These are phyloP conservation scores for Lateolabrax maculatus DNA, from an alignment of 2,797 vertebrate species.

Conservation along the genomic window DNA sequence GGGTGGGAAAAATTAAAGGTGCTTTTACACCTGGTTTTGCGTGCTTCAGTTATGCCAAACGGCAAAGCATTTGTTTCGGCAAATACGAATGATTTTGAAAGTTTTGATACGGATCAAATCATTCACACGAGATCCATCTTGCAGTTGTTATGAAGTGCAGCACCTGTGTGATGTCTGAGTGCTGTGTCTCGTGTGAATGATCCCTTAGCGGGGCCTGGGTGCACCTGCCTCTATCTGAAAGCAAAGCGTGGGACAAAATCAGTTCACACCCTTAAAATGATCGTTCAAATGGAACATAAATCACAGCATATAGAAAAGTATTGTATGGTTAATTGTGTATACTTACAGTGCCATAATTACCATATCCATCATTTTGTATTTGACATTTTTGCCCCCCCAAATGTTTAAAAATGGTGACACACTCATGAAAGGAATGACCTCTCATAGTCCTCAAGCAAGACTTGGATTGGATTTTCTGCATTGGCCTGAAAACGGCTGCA, in stretches of 20 bases:
- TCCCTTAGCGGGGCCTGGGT: not conserved
- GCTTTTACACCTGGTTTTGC: slow-evolving; percentile 10
- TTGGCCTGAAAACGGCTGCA: slow-evolving; percentile 50
- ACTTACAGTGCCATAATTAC: slow-evolving; percentile 12
- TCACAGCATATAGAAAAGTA: slow-evolving; percentile 12
- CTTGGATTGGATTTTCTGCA: slow-evolving; percentile 56
- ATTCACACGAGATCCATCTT: slow-evolving; percentile 30
- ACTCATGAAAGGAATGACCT: slow-evolving; percentile 49
- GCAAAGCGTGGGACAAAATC: slow-evolving; percentile 4
- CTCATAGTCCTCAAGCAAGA: slow-evolving; percentile 36
- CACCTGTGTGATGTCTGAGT: slow-evolving; percentile 7
- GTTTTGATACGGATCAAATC: slow-evolving; percentile 38
- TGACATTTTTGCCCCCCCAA: slow-evolving; percentile 11
- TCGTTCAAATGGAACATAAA: slow-evolving; percentile 13
- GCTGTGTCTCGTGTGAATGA: not conserved
- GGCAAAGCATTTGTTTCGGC: slow-evolving; percentile 19
- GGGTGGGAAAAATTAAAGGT: slow-evolving; percentile 17
- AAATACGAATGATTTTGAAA: slow-evolving; percentile 41
- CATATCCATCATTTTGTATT: slow-evolving; percentile 26
- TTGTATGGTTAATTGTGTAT: slow-evolving; percentile 15
- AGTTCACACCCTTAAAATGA: slow-evolving; percentile 1
- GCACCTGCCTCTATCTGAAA: slow-evolving; percentile 23
- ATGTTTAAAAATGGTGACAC: slow-evolving; percentile 34
- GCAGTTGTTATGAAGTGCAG: not conserved
- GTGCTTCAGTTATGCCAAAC: slow-evolving; percentile 10